Base-by-base conservation (phyloP, 1,140 invertebrate species). In the Brevipalpus yothersi region DNA sequence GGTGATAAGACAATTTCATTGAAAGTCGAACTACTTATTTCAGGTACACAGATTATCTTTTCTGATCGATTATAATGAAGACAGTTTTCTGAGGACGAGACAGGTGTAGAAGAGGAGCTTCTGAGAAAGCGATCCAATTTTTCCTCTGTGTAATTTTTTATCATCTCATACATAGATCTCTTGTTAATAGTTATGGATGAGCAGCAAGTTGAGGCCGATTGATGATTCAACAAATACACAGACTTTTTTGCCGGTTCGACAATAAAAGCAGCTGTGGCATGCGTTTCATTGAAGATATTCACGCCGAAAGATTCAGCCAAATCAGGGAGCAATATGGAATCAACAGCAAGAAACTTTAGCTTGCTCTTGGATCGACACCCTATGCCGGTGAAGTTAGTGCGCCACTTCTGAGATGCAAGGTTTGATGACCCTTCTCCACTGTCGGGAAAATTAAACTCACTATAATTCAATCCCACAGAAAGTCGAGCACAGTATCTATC, bases 271-370 rank as follows among this genome's bases (percentile, higher is more conserved):
- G 78, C 76, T 54, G 81, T 82, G 68, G 77, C 79, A 65, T 83
- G 77, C 53, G 71, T 73, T 41, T 68, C 72, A 41, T 63, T 61
- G 13, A 61, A 61, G 4, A 65, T 54, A 53, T 68, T 61, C 21
- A 69, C 75, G 1, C 83, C 82, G 39, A 88, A 72, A 39, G 75
- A 75, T 66, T 83, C 77, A 9, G 82, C 79, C 69, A 84, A 84
- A 65, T 81, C 76, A 61, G 77, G 76, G 66, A 81, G 82, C 40
- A 75, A 66, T 5, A 80, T 66, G 65, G 79, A 80, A 66, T 86
- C 83, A 54, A 86, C 75, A 1, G 80, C 80, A 41, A 83, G 67
- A 60, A 86, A 77, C 49, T 75, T 73, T 31, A 88, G 62, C 17
- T 78, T 81, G 63, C 72, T 72, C 68, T 87, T 87, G 1, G 71